phyloP scores from a whole-genome alignment of 2,113 vertebrate genomes.

The Ameiurus melas region DNA sequence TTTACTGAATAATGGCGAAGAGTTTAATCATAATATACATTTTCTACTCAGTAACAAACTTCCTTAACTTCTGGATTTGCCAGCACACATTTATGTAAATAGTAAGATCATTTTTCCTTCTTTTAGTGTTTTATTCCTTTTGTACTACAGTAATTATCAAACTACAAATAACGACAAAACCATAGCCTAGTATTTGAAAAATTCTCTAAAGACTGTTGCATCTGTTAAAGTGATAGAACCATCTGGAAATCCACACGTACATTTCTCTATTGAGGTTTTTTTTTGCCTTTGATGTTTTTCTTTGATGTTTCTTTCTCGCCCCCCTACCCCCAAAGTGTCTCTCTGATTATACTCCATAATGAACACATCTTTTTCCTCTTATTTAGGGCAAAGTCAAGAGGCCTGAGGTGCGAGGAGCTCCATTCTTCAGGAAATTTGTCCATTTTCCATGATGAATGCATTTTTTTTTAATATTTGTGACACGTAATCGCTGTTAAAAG shows the following conservation, averaged over 20 bases:
- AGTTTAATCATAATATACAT: neutral
- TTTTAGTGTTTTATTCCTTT: neutral
- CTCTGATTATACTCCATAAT: neutral
- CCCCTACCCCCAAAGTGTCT: neutral
- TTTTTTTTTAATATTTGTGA: slow-evolving; percentile 1
- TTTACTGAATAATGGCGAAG: neutral
- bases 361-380: neutral
- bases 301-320: neutral
- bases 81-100: neutral
- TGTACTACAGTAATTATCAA: neutral
- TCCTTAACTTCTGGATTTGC: neutral
- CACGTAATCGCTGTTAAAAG: neutral
- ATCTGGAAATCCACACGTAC: neutral
- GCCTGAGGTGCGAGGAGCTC: neutral
- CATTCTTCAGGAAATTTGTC: neutral
- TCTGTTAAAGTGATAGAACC: neutral
- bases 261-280: neutral
- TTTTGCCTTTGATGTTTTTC: neutral
- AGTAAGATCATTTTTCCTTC: neutral
- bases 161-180: neutral
- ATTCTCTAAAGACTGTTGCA: neutral
- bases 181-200: neutral
- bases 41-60: neutral
- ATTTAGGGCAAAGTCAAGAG: neutral
- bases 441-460: neutral